These are phyloP conservation scores for Parnassius smintheus DNA, from an alignment of 2,888 invertebrate species.

Conservation along the genomic window DNA sequence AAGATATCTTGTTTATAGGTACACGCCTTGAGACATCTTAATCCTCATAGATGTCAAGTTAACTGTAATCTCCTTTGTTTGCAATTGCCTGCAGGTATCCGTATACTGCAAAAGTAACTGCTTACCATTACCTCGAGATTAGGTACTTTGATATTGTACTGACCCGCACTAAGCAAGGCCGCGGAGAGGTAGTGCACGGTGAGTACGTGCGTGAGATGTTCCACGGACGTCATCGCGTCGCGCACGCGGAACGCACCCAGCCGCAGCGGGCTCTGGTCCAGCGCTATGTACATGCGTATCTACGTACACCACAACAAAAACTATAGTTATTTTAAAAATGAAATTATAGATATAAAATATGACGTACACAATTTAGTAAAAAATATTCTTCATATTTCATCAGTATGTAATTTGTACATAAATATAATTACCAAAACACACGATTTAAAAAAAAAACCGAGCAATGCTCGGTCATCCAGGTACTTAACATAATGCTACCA, in stretches of 20 bases:
- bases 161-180: slow-evolving; percentile 93
- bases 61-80: background rate
- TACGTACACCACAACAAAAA: slow-evolving; percentile 30
- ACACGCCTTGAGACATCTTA: background rate
- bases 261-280: slow-evolving; percentile 94
- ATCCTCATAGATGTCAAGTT: background rate
- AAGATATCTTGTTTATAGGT: background rate
- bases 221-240: slow-evolving; percentile 88
- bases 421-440: too few relatives aligned
- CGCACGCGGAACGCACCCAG: slow-evolving; percentile 89
- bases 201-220: slow-evolving; percentile 90
- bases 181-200: slow-evolving; percentile 95
- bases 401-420: too few relatives aligned
- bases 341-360: too few relatives aligned
- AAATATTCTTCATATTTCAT: too few relatives aligned
- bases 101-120: background rate
- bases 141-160: slow-evolving; percentile 29
- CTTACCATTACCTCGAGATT: background rate
- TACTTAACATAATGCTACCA: too few relatives aligned
- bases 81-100: background rate
- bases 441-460: too few relatives aligned
- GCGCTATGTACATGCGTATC: slow-evolving; percentile 90
- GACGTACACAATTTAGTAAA: too few relatives aligned
- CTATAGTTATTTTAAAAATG: too few relatives aligned
- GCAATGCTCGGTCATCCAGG: too few relatives aligned